Conservation (phyloP, 2,888 invertebrate species). For the Epistrophe eligans region DNA sequence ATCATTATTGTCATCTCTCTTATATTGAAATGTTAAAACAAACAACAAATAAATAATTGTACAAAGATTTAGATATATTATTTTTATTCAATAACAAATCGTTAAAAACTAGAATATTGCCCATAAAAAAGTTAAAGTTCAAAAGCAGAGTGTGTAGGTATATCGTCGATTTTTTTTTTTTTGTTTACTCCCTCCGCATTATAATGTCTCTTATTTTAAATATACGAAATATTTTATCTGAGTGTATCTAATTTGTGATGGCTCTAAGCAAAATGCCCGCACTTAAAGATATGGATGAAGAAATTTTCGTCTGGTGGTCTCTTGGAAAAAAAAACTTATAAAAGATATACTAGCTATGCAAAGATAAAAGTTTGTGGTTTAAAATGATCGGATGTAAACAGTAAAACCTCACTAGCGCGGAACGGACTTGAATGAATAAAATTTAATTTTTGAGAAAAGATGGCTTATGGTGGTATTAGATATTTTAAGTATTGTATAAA, state of each 20-base stretch:
- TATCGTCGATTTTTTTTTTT: neutral
- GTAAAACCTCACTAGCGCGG: neutral
- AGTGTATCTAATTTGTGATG: conserved; percentile 51
- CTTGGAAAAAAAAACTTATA: neutral
- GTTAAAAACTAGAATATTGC: conserved; percentile 68
- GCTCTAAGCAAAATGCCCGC: conserved; percentile 52
- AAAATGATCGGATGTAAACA: neutral
- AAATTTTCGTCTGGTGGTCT: conserved; percentile 60
- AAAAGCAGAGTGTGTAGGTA: conserved; percentile 23
- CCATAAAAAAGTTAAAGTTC: conserved; percentile 55
- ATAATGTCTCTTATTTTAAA: conserved; percentile 42
- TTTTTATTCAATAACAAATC: conserved; percentile 62
- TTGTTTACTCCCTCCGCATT: conserved; percentile 2
- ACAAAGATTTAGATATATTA: conserved; percentile 27
- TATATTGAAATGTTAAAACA: conserved; percentile 4
- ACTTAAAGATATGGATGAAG: conserved; percentile 38
- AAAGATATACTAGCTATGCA: conserved; percentile 29
- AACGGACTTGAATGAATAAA: too few relatives aligned
- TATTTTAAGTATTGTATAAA: too few relatives aligned
- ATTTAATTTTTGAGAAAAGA: too few relatives aligned
- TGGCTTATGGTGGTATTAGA: too few relatives aligned
- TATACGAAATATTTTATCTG: conserved; percentile 43
- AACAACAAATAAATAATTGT: conserved; percentile 37
- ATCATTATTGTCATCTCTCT: neutral
- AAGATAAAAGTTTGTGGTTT: conserved; percentile 2